Percentiles rank a stretch among this genome's conserved stretches.
phyloP scores from a whole-genome alignment of 2,797 vertebrate species.

The Fistularia tabacaria region DNA sequence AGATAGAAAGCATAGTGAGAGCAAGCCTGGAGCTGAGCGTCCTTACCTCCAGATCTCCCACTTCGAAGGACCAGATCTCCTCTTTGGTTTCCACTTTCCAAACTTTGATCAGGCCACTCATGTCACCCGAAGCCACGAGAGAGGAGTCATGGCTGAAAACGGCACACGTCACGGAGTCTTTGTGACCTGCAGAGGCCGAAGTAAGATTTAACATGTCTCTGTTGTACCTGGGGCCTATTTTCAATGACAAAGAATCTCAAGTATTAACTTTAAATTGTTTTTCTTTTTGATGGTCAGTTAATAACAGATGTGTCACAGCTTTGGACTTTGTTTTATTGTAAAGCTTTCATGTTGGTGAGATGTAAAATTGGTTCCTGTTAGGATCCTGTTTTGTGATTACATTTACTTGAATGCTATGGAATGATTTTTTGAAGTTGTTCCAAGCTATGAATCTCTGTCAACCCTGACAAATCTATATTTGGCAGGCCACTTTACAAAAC shows the following conservation, averaged over 20 bases:
- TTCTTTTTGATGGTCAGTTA: slow-evolving; percentile 86
- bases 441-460: too few species aligned
- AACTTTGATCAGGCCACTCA: slow-evolving; percentile 94
- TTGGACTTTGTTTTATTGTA: too few species aligned
- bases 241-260: not conserved
- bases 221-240: not conserved
- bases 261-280: not conserved
- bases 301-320: too few species aligned
- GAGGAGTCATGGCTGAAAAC: slow-evolving; percentile 88
- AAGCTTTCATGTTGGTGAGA: too few species aligned
- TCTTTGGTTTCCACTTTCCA: slow-evolving; percentile 89
- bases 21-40: too few species aligned
- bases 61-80: slow-evolving; percentile 94
- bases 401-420: too few species aligned
- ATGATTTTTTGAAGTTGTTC: too few species aligned
- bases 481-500: too few species aligned
- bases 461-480: too few species aligned
- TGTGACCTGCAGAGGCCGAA: slow-evolving; percentile 80
- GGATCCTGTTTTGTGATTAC: too few species aligned
- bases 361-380: too few species aligned
- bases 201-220: not conserved
- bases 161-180: slow-evolving; percentile 92
- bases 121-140: slow-evolving; percentile 90
- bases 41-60: slow-evolving; percentile 91
- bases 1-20: not conserved